phyloP scores from a whole-genome alignment of 2,888 invertebrate species.

The Brassicogethes aeneus region DNA sequence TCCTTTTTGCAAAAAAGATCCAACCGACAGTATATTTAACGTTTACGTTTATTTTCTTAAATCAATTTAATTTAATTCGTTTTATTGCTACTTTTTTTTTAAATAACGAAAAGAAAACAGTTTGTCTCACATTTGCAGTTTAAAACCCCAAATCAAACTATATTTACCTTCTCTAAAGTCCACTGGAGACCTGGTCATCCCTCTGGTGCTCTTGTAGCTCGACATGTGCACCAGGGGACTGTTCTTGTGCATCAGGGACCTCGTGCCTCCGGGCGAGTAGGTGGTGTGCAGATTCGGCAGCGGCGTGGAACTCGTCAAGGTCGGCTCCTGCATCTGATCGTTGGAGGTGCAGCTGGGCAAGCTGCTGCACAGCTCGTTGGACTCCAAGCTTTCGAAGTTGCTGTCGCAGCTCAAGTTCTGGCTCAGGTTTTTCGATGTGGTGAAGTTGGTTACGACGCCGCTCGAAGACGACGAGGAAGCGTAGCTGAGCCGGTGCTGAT shows the following conservation, averaged over 20 bases:
- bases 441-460: slow-evolving; percentile 64
- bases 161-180: slow-evolving; percentile 49
- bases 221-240: slow-evolving; percentile 56
- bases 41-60: no score
- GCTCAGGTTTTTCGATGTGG: slow-evolving; percentile 63
- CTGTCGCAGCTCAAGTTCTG: slow-evolving; percentile 73
- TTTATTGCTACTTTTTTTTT: no score
- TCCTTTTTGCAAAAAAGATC: no score
- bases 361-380: slow-evolving; percentile 69
- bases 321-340: slow-evolving; percentile 39
- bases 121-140: no score
- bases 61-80: no score
- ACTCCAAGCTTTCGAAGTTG: slow-evolving; percentile 72
- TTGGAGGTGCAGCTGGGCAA: slow-evolving; percentile 77
- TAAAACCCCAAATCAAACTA: no score
- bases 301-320: slow-evolving; percentile 32
- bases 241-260: slow-evolving; percentile 42
- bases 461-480: slow-evolving; percentile 69
- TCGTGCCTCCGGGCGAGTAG: slow-evolving; percentile 26
- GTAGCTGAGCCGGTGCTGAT: slow-evolving; percentile 57
- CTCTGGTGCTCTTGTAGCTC: slow-evolving; percentile 50
- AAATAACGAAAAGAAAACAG: no score
- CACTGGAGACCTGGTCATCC: slow-evolving; percentile 67
- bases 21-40: no score
- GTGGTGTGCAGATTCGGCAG: slow-evolving; percentile 23